phyloP scores from a whole-genome alignment of 2,113 vertebrate species.

The Hepsetus odoe region DNA sequence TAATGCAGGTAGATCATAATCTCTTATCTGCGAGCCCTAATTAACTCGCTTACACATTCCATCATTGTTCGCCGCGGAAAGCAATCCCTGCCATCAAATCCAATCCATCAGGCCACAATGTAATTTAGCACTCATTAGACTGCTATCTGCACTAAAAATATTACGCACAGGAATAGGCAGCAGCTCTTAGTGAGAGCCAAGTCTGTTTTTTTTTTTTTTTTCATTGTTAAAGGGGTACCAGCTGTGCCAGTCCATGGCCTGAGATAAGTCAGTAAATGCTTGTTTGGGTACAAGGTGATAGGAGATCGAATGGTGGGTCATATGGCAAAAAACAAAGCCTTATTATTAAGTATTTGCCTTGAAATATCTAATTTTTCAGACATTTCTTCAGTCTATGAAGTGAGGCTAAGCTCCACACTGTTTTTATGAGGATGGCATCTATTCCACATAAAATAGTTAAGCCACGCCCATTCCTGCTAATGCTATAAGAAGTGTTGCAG shows the following conservation, averaged over 20 bases:
- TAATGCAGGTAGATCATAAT: constrained; percentile 5
- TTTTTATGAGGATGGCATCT: too few relatives aligned
- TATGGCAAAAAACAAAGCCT: too few relatives aligned
- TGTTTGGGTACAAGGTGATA: constrained; percentile 38
- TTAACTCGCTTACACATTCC: constrained; percentile 11
- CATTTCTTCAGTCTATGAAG: too few relatives aligned
- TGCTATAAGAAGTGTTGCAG: too few relatives aligned
- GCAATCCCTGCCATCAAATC: constrained; percentile 15
- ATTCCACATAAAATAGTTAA: too few relatives aligned
- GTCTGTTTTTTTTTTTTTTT: not conserved
- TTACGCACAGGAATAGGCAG: not conserved
- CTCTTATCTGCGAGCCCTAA: constrained; percentile 22
- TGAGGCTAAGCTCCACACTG: too few relatives aligned
- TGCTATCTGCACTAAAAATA: not conserved
- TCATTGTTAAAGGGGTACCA: not conserved
- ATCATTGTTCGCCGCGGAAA: not conserved
- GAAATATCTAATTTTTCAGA: too few relatives aligned
- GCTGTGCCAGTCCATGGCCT: constrained; percentile 21
- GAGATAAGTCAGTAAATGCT: constrained; percentile 18
- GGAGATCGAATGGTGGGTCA: not conserved
- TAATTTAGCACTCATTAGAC: constrained; percentile 24
- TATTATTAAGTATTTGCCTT: too few relatives aligned
- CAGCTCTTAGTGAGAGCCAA: not conserved
- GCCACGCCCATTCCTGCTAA: too few relatives aligned
- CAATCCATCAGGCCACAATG: constrained; percentile 12